phyloP scores from a whole-genome alignment of 2,888 invertebrate genomes.

The Rhorus exstirpatorius region DNA sequence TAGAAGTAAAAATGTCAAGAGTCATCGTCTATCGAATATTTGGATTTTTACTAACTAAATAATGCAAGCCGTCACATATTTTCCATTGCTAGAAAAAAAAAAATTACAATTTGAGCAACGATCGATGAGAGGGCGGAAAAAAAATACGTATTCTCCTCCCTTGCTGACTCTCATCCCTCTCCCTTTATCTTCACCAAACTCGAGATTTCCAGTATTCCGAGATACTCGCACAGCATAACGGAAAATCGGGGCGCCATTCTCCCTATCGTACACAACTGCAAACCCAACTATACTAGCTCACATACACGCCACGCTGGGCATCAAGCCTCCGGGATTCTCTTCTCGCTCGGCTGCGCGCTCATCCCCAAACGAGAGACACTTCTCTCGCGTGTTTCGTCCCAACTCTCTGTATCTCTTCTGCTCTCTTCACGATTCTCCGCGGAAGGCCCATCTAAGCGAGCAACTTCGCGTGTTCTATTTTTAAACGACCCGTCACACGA shows the following conservation, averaged over 20 bases:
- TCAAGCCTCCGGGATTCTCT: conserved; percentile 26
- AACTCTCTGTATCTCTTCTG: not conserved
- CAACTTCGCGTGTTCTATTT: conserved; percentile 76
- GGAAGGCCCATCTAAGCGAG: conserved; percentile 58
- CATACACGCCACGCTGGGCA: conserved; percentile 30
- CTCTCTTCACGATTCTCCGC: conserved; percentile 69
- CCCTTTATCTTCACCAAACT: not conserved
- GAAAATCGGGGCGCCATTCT: conserved; percentile 6
- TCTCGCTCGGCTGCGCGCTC: conserved; percentile 36
- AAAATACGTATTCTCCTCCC: not conserved
- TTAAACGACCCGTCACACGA: conserved; percentile 78
- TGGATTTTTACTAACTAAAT: too few species aligned
- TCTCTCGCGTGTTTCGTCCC: conserved; percentile 30
- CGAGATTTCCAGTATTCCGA: not conserved
- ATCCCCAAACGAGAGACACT: conserved; percentile 53
- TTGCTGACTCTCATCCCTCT: not conserved
- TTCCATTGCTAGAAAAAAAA: too few species aligned
- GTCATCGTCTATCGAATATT: too few species aligned
- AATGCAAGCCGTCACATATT: too few species aligned
- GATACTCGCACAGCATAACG: not conserved
- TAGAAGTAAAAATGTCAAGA: too few species aligned
- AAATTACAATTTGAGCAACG: too few species aligned
- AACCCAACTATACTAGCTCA: conserved; percentile 34
- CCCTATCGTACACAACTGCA: conserved; percentile 17
- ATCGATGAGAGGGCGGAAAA: not conserved